Evolutionary conservation across 2,888 invertebrate species (phyloP).

Genomic region (Acrocyrtus sp.): DNA sequence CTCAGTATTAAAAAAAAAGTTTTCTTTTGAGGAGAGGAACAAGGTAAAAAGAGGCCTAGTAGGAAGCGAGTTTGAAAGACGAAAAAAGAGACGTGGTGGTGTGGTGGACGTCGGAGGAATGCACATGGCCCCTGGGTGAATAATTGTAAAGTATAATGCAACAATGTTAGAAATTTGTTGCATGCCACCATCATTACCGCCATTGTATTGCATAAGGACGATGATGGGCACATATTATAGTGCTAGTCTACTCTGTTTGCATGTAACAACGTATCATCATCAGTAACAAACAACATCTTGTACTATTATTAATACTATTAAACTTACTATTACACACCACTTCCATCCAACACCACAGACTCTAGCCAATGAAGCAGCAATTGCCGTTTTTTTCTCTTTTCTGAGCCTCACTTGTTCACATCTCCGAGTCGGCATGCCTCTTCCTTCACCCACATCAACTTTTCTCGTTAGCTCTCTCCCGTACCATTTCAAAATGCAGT

Average conservation of each 20-base stretch:
- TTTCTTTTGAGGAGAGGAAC: slow-evolving; percentile 13
- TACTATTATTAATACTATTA: slow-evolving; percentile 37
- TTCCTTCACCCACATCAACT: slow-evolving; percentile 32
- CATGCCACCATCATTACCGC: slow-evolving; percentile 10
- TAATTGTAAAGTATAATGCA: slow-evolving; percentile 51
- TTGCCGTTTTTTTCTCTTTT: slow-evolving; percentile 12
- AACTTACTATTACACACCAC: slow-evolving; percentile 8
- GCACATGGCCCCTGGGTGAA: slow-evolving; percentile 63
- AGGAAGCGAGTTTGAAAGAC: slow-evolving; percentile 11
- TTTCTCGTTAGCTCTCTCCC: slow-evolving; percentile 2
- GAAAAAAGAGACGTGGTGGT: no score
- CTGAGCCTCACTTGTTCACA: no score
- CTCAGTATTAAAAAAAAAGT: slow-evolving; percentile 11
- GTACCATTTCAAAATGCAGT: no score
- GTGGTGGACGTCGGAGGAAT: slow-evolving; percentile 57
- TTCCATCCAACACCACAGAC: not conserved
- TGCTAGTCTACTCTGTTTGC: not conserved
- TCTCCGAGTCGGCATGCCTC: slow-evolving; percentile 2
- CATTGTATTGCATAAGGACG: not conserved
- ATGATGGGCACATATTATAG: no score
- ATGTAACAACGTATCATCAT: slow-evolving; percentile 14
- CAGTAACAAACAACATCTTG: slow-evolving; percentile 1
- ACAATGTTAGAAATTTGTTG: slow-evolving; percentile 31
- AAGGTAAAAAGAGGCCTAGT: slow-evolving; percentile 12
- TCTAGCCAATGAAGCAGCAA: slow-evolving; percentile 21